These are phyloP conservation scores for Baronia brevicornis DNA, from an alignment of 2,888 invertebrate genomes.

Conservation along the genomic window DNA sequence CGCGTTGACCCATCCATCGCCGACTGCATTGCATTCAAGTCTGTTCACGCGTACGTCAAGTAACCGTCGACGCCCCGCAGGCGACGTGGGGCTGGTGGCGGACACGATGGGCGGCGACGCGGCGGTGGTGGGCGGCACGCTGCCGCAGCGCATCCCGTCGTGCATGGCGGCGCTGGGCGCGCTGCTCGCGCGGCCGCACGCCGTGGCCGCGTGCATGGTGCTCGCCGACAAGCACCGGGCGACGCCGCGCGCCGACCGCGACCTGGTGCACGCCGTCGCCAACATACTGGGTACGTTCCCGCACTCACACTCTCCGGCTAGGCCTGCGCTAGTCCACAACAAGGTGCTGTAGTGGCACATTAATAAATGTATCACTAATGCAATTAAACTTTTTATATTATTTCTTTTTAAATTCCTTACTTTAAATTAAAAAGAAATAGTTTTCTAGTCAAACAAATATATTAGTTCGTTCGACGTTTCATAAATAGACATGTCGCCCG, in stretches of 20 bases:
- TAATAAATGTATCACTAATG: too few species aligned
- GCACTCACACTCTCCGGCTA: not conserved
- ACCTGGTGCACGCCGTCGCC: slow-evolving; percentile 85
- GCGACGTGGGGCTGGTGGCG: slow-evolving; percentile 95
- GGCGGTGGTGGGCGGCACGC: slow-evolving; percentile 94
- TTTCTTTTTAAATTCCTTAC: too few species aligned
- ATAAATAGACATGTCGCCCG: too few species aligned
- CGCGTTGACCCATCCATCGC: too few species aligned
- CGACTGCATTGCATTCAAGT: too few species aligned
- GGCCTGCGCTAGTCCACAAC: too few species aligned
- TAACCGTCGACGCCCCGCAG: slow-evolving; percentile 18
- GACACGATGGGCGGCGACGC: slow-evolving; percentile 94
- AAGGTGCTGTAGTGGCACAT: too few species aligned
- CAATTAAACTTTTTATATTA: too few species aligned
- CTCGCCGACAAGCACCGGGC: slow-evolving; percentile 88
- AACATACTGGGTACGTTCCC: slow-evolving; percentile 84
- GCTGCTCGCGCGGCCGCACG: slow-evolving; percentile 92
- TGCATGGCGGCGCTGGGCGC: slow-evolving; percentile 91
- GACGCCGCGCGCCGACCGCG: slow-evolving; percentile 65
- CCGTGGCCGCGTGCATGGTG: slow-evolving; percentile 89
- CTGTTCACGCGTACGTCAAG: too few species aligned
- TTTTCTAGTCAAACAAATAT: too few species aligned
- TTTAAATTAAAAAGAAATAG: too few species aligned
- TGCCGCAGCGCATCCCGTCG: slow-evolving; percentile 96
- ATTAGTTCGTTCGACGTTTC: too few species aligned